Percentiles rank a stretch among this genome's conserved stretches.
These are phyloP conservation scores for Synanthedon myopaeformis DNA, from an alignment of 2,888 invertebrate species.

Conservation along the genomic window DNA sequence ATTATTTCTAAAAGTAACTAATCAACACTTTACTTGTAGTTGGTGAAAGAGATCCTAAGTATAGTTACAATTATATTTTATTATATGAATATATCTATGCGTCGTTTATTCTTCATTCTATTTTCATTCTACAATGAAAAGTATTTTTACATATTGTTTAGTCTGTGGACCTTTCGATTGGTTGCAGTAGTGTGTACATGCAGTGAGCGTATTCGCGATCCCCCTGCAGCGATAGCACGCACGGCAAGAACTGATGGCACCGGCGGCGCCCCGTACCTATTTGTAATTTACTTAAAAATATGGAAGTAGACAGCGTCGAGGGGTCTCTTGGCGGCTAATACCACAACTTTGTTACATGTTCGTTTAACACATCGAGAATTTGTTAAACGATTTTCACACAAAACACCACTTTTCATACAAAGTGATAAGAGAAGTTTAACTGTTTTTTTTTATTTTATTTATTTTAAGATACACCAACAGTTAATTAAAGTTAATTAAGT, in stretches of 20 bases:
- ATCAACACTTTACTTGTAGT: too few relatives aligned
- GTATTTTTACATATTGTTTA: background rate
- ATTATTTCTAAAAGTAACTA: too few relatives aligned
- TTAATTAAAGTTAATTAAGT: too few relatives aligned
- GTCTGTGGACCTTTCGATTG: background rate
- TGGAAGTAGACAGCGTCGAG: constrained; percentile 48
- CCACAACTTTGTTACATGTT: constrained; percentile 11
- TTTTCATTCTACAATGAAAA: too few relatives aligned
- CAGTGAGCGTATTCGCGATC: constrained; percentile 45
- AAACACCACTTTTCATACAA: background rate
- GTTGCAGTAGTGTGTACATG: constrained; percentile 26
- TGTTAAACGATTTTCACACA: constrained; percentile 12
- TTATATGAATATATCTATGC: too few relatives aligned
- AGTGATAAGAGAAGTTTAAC: background rate
- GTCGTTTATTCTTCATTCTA: too few relatives aligned
- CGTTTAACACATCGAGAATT: constrained; percentile 20
- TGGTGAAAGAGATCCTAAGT: too few relatives aligned
- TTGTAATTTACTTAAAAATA: constrained; percentile 70
- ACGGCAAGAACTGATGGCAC: constrained; percentile 56
- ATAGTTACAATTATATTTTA: too few relatives aligned
- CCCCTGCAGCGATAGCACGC: constrained; percentile 58
- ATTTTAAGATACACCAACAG: too few relatives aligned
- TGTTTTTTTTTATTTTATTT: too few relatives aligned
- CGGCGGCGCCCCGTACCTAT: constrained; percentile 31
- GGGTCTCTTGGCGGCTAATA: constrained; percentile 46